phyloP scores from a whole-genome alignment of 1,140 invertebrate species.

The Oreohelix idahoensis region DNA sequence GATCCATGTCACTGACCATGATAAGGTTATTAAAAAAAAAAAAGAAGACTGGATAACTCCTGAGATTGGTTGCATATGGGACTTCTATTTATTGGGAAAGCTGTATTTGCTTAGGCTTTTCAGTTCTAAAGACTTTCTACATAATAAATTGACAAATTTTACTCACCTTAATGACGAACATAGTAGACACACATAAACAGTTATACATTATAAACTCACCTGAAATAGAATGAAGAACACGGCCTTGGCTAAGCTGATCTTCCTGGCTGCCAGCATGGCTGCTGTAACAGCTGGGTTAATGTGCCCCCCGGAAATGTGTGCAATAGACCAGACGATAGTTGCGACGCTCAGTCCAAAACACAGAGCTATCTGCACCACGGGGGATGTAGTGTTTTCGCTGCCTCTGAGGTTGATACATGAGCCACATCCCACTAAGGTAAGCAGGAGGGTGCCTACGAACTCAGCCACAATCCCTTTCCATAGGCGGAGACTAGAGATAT shows the following conservation, averaged over 20 bases:
- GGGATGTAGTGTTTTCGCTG: slow-evolving; percentile 9
- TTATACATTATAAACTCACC: not conserved
- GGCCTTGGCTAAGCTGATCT: slow-evolving; percentile 66
- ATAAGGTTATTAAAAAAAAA: too few species aligned
- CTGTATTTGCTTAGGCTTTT: too few species aligned
- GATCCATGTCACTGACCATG: too few species aligned
- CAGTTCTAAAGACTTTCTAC: too few species aligned
- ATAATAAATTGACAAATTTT: too few species aligned
- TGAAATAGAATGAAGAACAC: slow-evolving; percentile 68
- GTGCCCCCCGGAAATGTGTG: slow-evolving; percentile 90
- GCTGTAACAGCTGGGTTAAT: slow-evolving; percentile 91
- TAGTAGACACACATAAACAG: not conserved
- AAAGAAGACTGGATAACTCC: too few species aligned
- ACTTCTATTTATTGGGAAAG: too few species aligned
- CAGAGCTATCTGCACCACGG: slow-evolving; percentile 61
- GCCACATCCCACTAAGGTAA: slow-evolving; percentile 88
- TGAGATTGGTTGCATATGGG: too few species aligned
- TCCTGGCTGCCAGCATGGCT: slow-evolving; percentile 78
- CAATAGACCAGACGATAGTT: slow-evolving; percentile 76
- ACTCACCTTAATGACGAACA: too few species aligned
- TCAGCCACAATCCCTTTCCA: slow-evolving; percentile 79
- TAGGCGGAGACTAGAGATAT: slow-evolving; percentile 55
- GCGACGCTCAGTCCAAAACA: slow-evolving; percentile 70
- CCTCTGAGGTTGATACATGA: slow-evolving; percentile 76
- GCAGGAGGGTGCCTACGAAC: slow-evolving; percentile 87